phyloP scores from a whole-genome alignment of 2,113 vertebrate species.

The Baryphthengus martii region DNA sequence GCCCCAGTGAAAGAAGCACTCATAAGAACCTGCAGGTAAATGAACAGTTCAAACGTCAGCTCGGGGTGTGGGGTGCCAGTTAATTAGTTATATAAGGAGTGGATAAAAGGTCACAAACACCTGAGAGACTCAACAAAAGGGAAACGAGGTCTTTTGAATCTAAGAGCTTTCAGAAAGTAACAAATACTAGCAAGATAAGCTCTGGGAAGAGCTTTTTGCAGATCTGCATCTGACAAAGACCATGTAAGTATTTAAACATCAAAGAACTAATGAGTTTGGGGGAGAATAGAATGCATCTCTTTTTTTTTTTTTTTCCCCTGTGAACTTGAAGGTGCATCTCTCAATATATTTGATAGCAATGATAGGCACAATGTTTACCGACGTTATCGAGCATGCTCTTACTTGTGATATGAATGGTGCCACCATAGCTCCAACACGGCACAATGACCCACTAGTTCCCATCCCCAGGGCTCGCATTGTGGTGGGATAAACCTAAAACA shows the following conservation, averaged over 20 bases:
- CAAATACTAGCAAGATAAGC: neutral
- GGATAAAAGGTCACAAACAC: neutral
- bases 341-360: neutral
- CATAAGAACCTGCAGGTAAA: slow-evolving; percentile 84
- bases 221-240: neutral
- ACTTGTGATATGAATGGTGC: slow-evolving; percentile 91
- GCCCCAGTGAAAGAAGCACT: slow-evolving; percentile 80
- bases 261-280: neutral
- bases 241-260: neutral
- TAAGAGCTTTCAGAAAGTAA: neutral
- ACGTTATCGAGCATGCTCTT: neutral
- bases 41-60: neutral
- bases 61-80: rapidly evolving
- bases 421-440: slow-evolving; percentile 91
- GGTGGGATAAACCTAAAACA: slow-evolving; percentile 89
- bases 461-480: slow-evolving; percentile 86
- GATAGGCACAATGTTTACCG: neutral
- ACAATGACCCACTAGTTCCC: slow-evolving; percentile 91
- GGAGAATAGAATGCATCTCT: neutral
- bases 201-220: neutral
- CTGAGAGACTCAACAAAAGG: neutral
- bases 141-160: neutral
- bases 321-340: neutral
- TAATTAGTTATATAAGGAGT: neutral
- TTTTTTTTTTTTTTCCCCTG: neutral